Base-by-base conservation (phyloP, 2,113 vertebrate species). In the Physeter macrocephalus region DNA sequence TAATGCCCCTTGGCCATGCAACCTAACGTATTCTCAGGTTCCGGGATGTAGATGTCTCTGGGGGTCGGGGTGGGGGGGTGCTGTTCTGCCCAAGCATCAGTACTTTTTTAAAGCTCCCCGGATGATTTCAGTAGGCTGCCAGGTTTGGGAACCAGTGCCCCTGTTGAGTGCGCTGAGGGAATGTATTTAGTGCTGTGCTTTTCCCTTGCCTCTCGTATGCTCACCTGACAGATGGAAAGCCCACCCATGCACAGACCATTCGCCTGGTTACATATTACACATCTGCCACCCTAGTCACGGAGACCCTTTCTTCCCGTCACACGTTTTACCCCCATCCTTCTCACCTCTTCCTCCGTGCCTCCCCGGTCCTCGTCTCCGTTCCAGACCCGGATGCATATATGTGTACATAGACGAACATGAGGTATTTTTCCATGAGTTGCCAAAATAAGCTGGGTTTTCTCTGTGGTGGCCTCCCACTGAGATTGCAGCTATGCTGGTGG, bases 401-500 rank as follows among this genome's bases (percentile, higher is more conserved):
- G 69, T 34, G 57, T 27, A 62, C 82, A 43, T 34, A 84, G 80
- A 90, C 52, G 88, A 43, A 90, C 80, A 57, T 1, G 87, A 74
- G 59, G 67, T 85, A 31, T 92, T 96, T 97, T 95, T 71, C 57
- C 36, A 67, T 36, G 11, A 4, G 17, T 54, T 97, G 95, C 88
- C 95, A 93, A 74, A 82, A 82, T 77, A 88, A 97, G 54, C 95
- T 90, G 75, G 74, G 69, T 69, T 94, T 94, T 88, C 75, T 72
- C 54, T 66, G 96, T 27, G 84, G 97, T 86, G 84, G 85, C 97
- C 96, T 93, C 94, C 94, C 81, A 94, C 84, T 49, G 72, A 97
- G 88, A 25, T 4, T 10, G 18, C 71, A 67, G 59, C 81, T 72
- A 34, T 8, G 66, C 83, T 43, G 29, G 88, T 57, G 96, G 95